phyloP scores from a whole-genome alignment of 2,113 vertebrate genomes.

The Sterna hirundo region DNA sequence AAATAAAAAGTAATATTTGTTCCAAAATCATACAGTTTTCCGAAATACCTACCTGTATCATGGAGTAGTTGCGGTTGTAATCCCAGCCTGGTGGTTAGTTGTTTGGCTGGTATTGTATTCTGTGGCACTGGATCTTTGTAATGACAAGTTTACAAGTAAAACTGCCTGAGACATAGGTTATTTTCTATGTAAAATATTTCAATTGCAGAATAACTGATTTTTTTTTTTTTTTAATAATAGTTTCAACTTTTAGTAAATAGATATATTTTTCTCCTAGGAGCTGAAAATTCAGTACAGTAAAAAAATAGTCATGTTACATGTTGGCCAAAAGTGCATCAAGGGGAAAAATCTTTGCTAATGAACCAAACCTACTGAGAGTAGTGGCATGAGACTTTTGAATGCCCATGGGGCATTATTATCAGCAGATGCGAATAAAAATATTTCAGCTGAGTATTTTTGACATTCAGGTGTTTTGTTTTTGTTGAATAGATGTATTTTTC shows the following conservation, averaged over 20 bases:
- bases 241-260: neutral
- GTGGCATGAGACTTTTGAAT: constrained; percentile 14
- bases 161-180: neutral
- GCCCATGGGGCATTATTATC: constrained; percentile 29
- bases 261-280: neutral
- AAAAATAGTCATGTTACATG: neutral
- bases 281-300: neutral
- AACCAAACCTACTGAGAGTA: constrained; percentile 28
- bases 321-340: constrained; percentile 37
- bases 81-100: neutral
- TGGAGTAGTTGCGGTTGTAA: neutral
- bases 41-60: neutral
- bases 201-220: neutral
- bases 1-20: neutral
- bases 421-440: constrained; percentile 22
- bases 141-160: neutral
- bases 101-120: neutral
- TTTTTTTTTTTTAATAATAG: neutral
- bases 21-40: neutral
- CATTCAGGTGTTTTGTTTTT: constrained; percentile 27
- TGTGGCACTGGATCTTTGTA: neutral
- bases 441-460: constrained; percentile 16
- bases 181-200: neutral
- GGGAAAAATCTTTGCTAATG: constrained; percentile 50
- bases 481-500: neutral